Percentiles rank a stretch among this genome's conserved stretches.
These are phyloP conservation scores for Polypedilum pembai DNA, from an alignment of 1,140 invertebrate species.

Conservation along the genomic window DNA sequence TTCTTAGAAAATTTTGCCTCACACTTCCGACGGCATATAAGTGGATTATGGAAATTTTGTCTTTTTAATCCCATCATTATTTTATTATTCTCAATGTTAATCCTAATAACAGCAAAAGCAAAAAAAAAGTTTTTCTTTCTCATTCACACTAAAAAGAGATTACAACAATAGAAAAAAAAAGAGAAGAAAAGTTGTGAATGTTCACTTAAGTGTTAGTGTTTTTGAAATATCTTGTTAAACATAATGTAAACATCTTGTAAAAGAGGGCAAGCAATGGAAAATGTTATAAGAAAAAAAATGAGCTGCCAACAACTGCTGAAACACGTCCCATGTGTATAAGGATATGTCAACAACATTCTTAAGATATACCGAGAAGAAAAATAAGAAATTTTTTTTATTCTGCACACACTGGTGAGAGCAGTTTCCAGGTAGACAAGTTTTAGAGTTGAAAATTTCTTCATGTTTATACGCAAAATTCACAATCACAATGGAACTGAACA, in stretches of 20 bases:
- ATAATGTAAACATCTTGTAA: constrained; percentile 24
- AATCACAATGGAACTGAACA: too few relatives aligned
- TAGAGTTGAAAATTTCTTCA: background rate
- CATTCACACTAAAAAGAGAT: background rate
- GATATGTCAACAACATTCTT: constrained; percentile 22
- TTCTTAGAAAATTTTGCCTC: background rate
- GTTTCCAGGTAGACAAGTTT: background rate
- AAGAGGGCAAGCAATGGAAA: background rate
- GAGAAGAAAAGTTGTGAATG: background rate
- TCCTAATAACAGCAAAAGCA: background rate
- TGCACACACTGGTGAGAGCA: background rate
- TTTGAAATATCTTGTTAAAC: constrained; percentile 27
- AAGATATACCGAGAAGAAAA: background rate
- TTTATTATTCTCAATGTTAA: background rate
- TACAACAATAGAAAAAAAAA: background rate
- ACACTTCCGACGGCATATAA: background rate
- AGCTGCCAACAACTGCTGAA: constrained; percentile 7
- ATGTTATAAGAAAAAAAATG: background rate
- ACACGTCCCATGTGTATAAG: constrained; percentile 20
- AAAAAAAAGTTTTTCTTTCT: too few relatives aligned
- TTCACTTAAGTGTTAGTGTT: constrained; percentile 27
- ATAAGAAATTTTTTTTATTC: background rate
- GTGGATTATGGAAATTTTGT: background rate
- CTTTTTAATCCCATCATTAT: background rate
- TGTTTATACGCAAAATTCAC: background rate